These are phyloP conservation scores for Callimorpha dominula DNA, from an alignment of 2,888 invertebrate species.

Conservation along the genomic window DNA sequence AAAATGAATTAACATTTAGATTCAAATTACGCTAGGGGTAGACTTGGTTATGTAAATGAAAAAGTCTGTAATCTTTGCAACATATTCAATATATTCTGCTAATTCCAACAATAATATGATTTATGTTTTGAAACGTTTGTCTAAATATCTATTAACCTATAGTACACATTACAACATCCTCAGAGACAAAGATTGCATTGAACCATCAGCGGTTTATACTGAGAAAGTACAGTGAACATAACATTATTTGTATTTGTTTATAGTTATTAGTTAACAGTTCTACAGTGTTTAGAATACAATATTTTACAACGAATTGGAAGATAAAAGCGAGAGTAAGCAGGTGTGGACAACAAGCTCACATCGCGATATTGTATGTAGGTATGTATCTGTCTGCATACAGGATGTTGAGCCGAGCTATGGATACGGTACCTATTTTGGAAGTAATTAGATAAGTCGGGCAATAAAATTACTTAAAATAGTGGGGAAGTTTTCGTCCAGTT, in stretches of 20 bases:
- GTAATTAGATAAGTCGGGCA: too few species aligned
- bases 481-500: too few species aligned
- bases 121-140: constrained; percentile 55
- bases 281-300: constrained; percentile 79
- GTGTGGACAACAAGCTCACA: constrained; percentile 48
- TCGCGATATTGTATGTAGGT: background rate
- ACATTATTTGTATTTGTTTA: constrained; percentile 74
- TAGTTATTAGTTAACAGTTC: constrained; percentile 76
- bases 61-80: constrained; percentile 79
- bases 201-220: constrained; percentile 73
- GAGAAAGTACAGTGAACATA: constrained; percentile 79
- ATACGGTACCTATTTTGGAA: too few species aligned
- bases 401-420: background rate
- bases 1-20: constrained; percentile 71
- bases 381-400: background rate
- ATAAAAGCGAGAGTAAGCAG: constrained; percentile 82
- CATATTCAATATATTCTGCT: constrained; percentile 84
- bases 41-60: constrained; percentile 76
- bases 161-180: constrained; percentile 68
- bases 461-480: too few species aligned
- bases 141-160: constrained; percentile 72
- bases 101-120: constrained; percentile 76
- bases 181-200: constrained; percentile 86
- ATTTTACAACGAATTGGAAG: constrained; percentile 78
- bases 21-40: constrained; percentile 60